phyloP scores from a whole-genome alignment of 2,888 invertebrate genomes.

The Uloborus plumipes region DNA sequence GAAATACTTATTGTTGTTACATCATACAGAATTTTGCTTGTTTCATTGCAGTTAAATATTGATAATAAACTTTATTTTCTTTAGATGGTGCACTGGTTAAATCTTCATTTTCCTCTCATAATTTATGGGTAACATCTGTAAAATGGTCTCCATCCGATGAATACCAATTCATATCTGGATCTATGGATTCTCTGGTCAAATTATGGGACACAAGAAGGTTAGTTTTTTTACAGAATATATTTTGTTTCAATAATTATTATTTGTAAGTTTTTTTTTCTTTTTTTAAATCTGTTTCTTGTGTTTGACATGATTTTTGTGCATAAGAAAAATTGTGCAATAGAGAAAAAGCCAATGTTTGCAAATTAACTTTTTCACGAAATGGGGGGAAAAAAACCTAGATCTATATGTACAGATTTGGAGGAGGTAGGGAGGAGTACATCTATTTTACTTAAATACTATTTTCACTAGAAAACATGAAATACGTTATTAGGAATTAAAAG shows the following conservation, averaged over 20 bases:
- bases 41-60: not conserved
- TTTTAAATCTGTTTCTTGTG: too few species aligned
- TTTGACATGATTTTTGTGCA: too few species aligned
- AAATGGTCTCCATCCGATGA: conserved; percentile 88
- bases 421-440: too few species aligned
- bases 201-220: conserved; percentile 95
- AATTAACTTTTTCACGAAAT: too few species aligned
- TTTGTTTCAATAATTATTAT: conserved; percentile 1
- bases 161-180: conserved; percentile 90
- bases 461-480: too few species aligned
- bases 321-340: too few species aligned
- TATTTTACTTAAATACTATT: too few species aligned
- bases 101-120: conserved; percentile 88
- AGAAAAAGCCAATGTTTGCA: too few species aligned
- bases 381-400: too few species aligned
- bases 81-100: conserved; percentile 89
- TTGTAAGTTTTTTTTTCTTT: too few species aligned
- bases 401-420: too few species aligned
- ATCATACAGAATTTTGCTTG: not conserved
- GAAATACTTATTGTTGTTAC: not conserved
- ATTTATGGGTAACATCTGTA: conserved; percentile 91
- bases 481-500: too few species aligned
- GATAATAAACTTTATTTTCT: conserved; percentile 67
- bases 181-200: conserved; percentile 91
- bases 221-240: conserved; percentile 54